Percentiles rank a stretch among this genome's conserved stretches.
phyloP scores from a whole-genome alignment of 2,888 invertebrate genomes.

The Spisula subtruncata region DNA sequence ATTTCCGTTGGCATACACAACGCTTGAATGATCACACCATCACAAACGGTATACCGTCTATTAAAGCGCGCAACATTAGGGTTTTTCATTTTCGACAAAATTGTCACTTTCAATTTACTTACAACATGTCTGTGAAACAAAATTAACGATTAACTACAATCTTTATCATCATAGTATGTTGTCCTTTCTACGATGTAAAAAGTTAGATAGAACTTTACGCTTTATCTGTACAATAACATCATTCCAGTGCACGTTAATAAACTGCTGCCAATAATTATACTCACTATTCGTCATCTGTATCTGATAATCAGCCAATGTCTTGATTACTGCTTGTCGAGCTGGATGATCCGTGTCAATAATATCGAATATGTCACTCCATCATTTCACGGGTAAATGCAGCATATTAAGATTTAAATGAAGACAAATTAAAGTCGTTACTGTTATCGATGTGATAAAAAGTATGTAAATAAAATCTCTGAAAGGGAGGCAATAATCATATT shows the following conservation, averaged over 20 bases:
- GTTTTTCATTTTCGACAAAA: too few relatives aligned
- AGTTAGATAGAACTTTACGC: neutral
- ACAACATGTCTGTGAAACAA: neutral
- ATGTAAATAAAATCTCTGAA: neutral
- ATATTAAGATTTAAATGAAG: neutral
- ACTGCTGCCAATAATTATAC: neutral
- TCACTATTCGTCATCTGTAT: neutral
- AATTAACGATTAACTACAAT: too few relatives aligned
- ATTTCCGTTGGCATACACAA: too few relatives aligned
- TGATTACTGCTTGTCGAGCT: constrained; percentile 16
- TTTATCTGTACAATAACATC: neutral
- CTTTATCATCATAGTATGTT: neutral
- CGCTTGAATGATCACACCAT: too few relatives aligned
- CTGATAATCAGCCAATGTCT: neutral
- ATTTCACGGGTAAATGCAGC: neutral
- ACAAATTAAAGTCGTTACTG: neutral
- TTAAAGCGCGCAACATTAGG: too few relatives aligned
- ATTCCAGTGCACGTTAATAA: neutral
- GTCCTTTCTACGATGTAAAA: neutral
- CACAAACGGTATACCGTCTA: too few relatives aligned
- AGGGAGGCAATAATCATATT: neutral
- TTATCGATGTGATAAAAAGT: neutral
- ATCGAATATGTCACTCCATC: constrained; percentile 1
- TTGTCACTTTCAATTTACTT: too few relatives aligned
- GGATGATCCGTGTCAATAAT: neutral